Evolutionary conservation across 2,797 vertebrate genomes (phyloP).

Genomic region (Hyperoplus lanceolatus): DNA sequence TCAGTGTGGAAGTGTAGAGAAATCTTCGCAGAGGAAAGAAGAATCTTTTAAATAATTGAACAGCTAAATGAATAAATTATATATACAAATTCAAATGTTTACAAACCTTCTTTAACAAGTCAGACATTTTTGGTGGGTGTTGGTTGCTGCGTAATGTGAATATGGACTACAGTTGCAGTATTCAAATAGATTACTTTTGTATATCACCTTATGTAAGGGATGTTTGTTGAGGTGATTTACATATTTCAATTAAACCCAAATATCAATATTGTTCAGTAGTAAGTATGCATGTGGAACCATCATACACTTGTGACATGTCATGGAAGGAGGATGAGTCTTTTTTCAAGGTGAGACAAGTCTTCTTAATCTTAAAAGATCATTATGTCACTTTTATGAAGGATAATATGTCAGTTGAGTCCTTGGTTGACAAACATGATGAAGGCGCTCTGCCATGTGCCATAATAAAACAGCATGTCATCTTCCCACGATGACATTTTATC

Average conservation of each 20-base stretch:
- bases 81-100: not conserved
- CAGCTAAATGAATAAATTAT: not conserved
- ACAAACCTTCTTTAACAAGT: no score
- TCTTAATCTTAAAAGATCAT: slow-evolving; percentile 4
- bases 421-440: slow-evolving; percentile 26
- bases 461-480: slow-evolving; percentile 43
- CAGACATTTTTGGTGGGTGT: not conserved
- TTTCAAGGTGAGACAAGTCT: not conserved
- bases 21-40: not conserved
- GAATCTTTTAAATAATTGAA: not conserved
- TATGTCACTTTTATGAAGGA: slow-evolving; percentile 1
- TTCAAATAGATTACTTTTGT: not conserved
- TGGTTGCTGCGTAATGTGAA: not conserved
- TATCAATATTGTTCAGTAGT: no score
- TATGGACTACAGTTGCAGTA: not conserved
- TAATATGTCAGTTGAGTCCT: slow-evolving; percentile 16
- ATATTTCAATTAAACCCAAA: no score
- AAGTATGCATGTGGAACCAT: no score
- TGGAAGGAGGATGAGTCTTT: slow-evolving; percentile 4
- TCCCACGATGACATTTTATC: slow-evolving; percentile 48
- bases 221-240: not conserved
- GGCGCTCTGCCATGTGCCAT: not conserved
- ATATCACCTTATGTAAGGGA: no score
- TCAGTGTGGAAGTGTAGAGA: not conserved
- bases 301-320: not conserved